These are phyloP conservation scores for Lates japonicus DNA, from an alignment of 2,797 vertebrate species.

Conservation along the genomic window DNA sequence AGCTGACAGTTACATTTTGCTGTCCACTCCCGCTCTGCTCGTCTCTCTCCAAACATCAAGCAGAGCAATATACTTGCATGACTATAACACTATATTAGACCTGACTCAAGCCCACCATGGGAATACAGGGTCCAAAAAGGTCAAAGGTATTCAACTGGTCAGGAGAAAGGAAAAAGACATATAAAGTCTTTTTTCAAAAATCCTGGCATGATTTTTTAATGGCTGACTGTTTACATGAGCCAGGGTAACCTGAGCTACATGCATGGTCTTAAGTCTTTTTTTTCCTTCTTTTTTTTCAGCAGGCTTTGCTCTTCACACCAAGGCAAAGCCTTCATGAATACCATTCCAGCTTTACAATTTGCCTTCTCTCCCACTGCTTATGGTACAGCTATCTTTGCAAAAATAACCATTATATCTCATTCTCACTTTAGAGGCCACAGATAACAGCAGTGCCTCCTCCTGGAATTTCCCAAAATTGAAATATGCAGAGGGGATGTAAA, in stretches of 20 bases:
- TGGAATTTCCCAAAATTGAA: conserved; percentile 28
- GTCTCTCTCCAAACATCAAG: conserved; percentile 76
- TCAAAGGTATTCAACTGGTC: conserved; percentile 78
- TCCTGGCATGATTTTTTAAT: conserved; percentile 81
- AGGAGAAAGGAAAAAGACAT: conserved; percentile 47
- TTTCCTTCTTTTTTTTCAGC: conserved; percentile 47
- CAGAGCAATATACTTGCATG: conserved; percentile 68
- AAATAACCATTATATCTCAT: conserved; percentile 55
- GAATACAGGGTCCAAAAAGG: conserved; percentile 72
- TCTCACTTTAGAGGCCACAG: conserved; percentile 9
- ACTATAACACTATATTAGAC: conserved; percentile 80
- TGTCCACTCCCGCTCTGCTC: conserved; percentile 74
- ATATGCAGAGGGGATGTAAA: conserved; percentile 30
- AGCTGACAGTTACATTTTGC: conserved; percentile 85
- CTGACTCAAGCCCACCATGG: conserved; percentile 70
- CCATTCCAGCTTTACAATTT: conserved; percentile 66
- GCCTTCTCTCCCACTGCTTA: conserved; percentile 44
- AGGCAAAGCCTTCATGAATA: conserved; percentile 79
- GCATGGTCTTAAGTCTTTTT: conserved; percentile 74
- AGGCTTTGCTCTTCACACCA: conserved; percentile 81
- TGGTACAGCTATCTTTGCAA: conserved; percentile 47
- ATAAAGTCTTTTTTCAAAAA: conserved; percentile 61
- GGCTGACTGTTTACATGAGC: conserved; percentile 83
- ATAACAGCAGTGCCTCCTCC: conserved; percentile 34
- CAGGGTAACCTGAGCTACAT: conserved; percentile 81